These are phyloP conservation scores for Sciaenops ocellatus DNA, from an alignment of 2,797 vertebrate genomes.

Conservation along the genomic window DNA sequence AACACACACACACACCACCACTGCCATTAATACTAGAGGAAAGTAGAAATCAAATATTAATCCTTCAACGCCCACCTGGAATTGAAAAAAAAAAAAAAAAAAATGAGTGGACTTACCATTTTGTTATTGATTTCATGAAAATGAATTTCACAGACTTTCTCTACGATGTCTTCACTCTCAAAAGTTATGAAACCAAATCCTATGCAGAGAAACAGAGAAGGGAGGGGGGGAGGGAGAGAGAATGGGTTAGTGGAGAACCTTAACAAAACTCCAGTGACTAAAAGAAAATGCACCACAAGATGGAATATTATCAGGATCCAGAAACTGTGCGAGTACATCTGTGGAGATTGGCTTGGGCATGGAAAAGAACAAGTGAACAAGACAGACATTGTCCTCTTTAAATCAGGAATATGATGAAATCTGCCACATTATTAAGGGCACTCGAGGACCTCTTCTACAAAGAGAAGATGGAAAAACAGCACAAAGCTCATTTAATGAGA, in stretches of 20 bases:
- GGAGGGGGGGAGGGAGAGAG: constrained; percentile 31
- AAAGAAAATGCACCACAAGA: constrained; percentile 65
- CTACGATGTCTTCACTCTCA: constrained; percentile 99
- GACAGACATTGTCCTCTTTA: constrained; percentile 85
- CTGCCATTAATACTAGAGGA: constrained; percentile 76
- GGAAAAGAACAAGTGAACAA: constrained; percentile 80
- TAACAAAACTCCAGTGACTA: constrained; percentile 65
- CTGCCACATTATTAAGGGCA: constrained; percentile 86
- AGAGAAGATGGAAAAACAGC: constrained; percentile 83
- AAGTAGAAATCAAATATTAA: constrained; percentile 87
- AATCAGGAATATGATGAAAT: constrained; percentile 86
- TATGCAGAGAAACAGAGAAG: constrained; percentile 79
- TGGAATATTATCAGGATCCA: constrained; percentile 73
- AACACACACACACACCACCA: constrained; percentile 43
- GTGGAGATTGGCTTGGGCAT: constrained; percentile 68
- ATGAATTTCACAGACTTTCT: constrained; percentile 99
- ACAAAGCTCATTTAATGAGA: constrained; percentile 90
- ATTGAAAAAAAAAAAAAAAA: constrained; percentile 80
- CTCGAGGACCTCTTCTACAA: constrained; percentile 83
- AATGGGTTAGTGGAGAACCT: constrained; percentile 67
- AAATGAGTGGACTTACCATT: constrained; percentile 93
- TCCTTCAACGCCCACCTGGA: constrained; percentile 79
- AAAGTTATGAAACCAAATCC: constrained; percentile 99
- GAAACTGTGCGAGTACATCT: constrained; percentile 71
- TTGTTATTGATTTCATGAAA: constrained; percentile 99